These are phyloP conservation scores for Coregonus suidteri DNA, from an alignment of 2,797 vertebrate species.

Conservation along the genomic window DNA sequence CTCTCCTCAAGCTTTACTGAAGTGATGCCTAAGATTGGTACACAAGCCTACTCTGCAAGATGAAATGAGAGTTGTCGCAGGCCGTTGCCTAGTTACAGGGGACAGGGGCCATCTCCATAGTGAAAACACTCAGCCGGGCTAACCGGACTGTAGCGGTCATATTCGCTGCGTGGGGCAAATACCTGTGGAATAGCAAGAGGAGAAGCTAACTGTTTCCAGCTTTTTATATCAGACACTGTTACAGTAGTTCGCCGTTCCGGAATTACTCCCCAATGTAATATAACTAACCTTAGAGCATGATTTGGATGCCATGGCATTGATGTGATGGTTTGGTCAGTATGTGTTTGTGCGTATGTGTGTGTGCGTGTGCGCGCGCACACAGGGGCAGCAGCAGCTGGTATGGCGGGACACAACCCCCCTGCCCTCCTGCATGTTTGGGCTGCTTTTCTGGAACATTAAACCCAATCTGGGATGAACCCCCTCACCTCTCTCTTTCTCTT, in stretches of 20 bases:
- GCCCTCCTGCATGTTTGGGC: slow-evolving; percentile 3
- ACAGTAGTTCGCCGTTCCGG: not conserved
- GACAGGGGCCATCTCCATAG: not conserved
- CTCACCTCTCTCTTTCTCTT: not conserved
- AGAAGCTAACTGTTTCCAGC: too few relatives aligned
- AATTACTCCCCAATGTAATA: not conserved
- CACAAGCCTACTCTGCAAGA: not conserved
- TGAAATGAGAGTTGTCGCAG: slow-evolving; percentile 3
- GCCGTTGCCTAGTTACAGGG: slow-evolving; percentile 17
- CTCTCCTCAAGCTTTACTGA: not conserved
- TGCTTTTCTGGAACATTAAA: slow-evolving; percentile 19
- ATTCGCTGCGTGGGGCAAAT: not conserved
- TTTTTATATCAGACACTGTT: too few relatives aligned
- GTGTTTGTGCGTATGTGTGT: slow-evolving; percentile 1
- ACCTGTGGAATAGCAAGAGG: not conserved
- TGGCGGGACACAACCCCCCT: not conserved
- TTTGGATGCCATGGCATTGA: not conserved
- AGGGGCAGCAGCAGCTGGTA: not conserved
- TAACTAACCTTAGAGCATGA: not conserved
- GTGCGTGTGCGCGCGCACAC: not conserved
- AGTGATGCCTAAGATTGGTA: slow-evolving; percentile 3
- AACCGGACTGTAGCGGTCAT: not conserved
- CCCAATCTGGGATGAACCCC: slow-evolving; percentile 1
- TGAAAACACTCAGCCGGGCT: not conserved
- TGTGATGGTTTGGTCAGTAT: not conserved